Evolutionary conservation across 92 coral and sea anemone species (phyloP).

Genomic region (Bergia puertoricense): DNA sequence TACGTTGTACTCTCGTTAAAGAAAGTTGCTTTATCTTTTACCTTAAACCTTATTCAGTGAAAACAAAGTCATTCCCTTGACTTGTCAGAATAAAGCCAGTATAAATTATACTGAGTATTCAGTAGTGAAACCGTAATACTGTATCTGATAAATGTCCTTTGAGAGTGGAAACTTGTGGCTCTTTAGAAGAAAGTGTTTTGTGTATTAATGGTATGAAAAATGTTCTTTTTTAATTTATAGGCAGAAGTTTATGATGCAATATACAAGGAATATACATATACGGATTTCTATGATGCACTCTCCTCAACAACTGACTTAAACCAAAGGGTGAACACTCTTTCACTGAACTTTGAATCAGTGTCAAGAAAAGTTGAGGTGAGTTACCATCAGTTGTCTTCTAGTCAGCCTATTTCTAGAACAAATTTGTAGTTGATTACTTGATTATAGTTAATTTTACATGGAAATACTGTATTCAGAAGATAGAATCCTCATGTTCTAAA

Average conservation of each 20-base stretch:
- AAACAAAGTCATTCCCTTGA: too few species aligned
- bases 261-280: constrained; percentile 93
- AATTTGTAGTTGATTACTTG: too few species aligned
- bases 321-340: constrained; percentile 76
- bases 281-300: constrained; percentile 85
- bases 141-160: neutral
- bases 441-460: too few species aligned
- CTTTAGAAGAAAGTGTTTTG: neutral
- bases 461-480: too few species aligned
- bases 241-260: constrained; percentile 86
- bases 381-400: too few species aligned
- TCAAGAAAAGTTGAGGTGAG: constrained; percentile 81
- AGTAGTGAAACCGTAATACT: too few species aligned
- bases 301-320: constrained; percentile 84
- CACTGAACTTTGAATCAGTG: constrained; percentile 74
- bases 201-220: neutral
- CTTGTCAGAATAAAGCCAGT: too few species aligned
- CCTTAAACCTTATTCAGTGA: too few species aligned
- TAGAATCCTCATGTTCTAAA: too few species aligned
- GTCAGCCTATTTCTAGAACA: neutral
- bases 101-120: too few species aligned
- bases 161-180: neutral
- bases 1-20: too few species aligned
- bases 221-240: constrained; percentile 41
- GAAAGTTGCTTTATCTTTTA: too few species aligned